These are phyloP conservation scores for Phaethornis superciliosus DNA, from an alignment of 2,113 vertebrate genomes.

Conservation along the genomic window DNA sequence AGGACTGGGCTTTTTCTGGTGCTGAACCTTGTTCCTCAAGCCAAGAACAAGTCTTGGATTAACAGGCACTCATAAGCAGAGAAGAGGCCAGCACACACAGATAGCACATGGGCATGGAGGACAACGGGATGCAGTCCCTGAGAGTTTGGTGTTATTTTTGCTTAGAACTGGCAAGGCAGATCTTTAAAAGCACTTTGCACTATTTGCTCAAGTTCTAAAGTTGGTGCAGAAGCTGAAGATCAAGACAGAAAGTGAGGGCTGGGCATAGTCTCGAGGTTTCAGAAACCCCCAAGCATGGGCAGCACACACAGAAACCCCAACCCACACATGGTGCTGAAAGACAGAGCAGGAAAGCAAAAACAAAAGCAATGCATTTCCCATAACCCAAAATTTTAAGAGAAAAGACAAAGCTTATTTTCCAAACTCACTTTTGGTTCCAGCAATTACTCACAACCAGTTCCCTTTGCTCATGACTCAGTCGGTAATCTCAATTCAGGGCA, in stretches of 20 bases:
- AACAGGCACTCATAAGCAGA: neutral
- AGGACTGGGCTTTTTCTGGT: neutral
- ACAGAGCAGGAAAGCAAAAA: neutral
- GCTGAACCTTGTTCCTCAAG: neutral
- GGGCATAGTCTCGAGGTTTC: neutral
- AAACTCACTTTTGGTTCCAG: neutral
- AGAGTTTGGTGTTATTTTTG: too few species aligned
- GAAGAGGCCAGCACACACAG: neutral
- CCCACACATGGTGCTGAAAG: neutral
- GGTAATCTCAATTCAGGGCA: neutral
- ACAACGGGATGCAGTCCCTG: neutral
- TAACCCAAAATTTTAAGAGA: neutral
- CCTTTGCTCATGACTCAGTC: neutral
- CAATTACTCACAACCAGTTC: neutral
- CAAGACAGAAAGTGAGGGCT: neutral
- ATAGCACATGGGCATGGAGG: neutral
- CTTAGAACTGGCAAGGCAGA: neutral
- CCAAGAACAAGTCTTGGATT: neutral
- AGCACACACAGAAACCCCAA: rapidly evolving
- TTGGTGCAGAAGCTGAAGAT: neutral
- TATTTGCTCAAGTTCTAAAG: neutral
- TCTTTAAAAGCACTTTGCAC: neutral
- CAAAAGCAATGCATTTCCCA: neutral
- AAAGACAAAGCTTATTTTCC: neutral
- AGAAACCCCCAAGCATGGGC: rapidly evolving